Percentiles rank a stretch among this genome's conserved stretches.
Evolutionary conservation across 2,888 invertebrate genomes (phyloP).

Genomic region (Limnephilus auricula): DNA sequence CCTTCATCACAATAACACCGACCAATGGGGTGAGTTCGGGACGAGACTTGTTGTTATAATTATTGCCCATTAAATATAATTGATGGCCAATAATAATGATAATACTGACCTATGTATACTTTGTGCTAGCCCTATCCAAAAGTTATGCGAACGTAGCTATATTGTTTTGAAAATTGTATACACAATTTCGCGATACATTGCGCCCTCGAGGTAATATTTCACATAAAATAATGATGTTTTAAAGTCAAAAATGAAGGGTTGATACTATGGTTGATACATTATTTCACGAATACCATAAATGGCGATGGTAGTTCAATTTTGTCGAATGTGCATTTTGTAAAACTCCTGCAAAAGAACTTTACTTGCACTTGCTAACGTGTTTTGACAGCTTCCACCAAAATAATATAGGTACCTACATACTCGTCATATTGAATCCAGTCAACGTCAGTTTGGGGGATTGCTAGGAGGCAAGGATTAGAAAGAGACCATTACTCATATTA

Average conservation of each 20-base stretch:
- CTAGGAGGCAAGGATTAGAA: no score
- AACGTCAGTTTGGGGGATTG: no score
- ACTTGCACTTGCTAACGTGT: neutral
- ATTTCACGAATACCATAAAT: neutral
- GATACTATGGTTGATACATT: neutral
- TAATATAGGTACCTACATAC: neutral
- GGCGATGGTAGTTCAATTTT: neutral
- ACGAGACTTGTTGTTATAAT: slow-evolving; percentile 2
- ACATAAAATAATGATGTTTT: neutral
- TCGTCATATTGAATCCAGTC: no score
- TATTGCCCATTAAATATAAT: neutral
- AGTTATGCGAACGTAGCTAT: neutral
- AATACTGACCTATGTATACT: neutral
- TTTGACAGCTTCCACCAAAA: neutral
- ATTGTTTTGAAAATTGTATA: neutral
- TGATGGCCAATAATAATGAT: neutral
- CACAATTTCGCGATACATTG: neutral
- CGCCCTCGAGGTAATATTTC: neutral
- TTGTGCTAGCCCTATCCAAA: neutral
- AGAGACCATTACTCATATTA: no score
- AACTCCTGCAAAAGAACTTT: no score
- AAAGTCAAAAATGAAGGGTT: neutral
- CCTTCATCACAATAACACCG: neutral
- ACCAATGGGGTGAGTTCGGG: neutral
- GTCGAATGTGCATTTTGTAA: neutral